phyloP scores from a whole-genome alignment of 1,140 invertebrate species.

The Sweltsa coloradensis region DNA sequence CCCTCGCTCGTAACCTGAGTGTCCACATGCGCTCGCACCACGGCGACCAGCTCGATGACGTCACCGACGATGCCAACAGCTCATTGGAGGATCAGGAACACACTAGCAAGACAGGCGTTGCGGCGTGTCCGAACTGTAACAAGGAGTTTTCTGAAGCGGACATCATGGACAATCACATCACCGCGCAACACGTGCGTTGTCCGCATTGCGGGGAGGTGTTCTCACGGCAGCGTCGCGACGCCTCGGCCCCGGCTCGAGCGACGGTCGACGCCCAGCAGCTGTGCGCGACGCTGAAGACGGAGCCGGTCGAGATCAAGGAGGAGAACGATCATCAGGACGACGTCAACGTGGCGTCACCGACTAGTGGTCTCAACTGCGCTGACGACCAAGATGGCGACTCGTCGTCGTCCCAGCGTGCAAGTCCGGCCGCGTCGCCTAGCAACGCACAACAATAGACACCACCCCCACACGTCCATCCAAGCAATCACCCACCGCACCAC shows the following conservation, averaged over 20 bases:
- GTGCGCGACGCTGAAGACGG: neutral
- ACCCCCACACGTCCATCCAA: too few species aligned
- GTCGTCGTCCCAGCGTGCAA: too few species aligned
- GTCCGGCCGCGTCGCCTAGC: too few species aligned
- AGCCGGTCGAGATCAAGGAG: neutral
- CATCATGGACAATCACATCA: neutral
- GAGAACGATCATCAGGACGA: slow-evolving; percentile 1
- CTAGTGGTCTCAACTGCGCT: too few species aligned
- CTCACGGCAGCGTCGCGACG: neutral
- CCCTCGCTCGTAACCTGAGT: neutral
- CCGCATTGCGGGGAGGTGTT: slow-evolving; percentile 1
- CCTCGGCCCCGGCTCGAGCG: neutral
- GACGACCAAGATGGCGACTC: too few species aligned
- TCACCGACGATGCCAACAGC: too few species aligned
- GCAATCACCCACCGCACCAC: too few species aligned
- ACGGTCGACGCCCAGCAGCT: neutral
- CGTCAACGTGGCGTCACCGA: neutral
- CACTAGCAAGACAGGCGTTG: neutral
- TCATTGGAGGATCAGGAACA: neutral
- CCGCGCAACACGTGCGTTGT: neutral
- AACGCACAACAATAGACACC: too few species aligned
- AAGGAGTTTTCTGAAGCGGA: neutral
- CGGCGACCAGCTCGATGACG: neutral
- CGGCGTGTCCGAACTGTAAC: neutral
- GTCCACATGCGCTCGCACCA: slow-evolving; percentile 3